Conservation (phyloP, 1,140 invertebrate genomes). For the Polypedilum vanderplanki region DNA sequence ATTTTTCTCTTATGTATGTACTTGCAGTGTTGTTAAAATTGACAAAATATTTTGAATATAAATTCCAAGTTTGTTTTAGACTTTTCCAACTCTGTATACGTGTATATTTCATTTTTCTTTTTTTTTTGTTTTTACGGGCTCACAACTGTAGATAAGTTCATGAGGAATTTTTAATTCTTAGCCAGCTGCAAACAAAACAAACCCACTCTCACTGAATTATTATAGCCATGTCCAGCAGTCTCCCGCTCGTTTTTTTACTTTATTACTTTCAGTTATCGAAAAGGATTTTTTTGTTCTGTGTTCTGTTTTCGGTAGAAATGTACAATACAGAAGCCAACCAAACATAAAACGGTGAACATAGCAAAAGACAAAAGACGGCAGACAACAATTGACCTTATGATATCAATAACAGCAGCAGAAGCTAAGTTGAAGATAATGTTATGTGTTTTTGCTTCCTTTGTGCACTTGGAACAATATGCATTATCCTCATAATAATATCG, state of each 20-base stretch:
- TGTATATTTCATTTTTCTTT: background rate
- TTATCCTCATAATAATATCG: background rate
- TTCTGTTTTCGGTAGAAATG: background rate
- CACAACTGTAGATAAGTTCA: background rate
- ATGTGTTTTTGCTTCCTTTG: background rate
- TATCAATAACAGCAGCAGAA: background rate
- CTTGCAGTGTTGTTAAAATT: no score
- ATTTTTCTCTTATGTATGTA: no score
- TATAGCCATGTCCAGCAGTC: background rate
- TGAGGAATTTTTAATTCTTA: background rate
- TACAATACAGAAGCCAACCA: constrained; percentile 9
- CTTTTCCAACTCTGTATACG: no score
- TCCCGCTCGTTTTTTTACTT: background rate
- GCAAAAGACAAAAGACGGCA: constrained; percentile 10
- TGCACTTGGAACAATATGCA: constrained; percentile 15
- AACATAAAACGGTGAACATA: background rate
- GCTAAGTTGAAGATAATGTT: background rate
- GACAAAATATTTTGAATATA: no score
- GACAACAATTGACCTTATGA: constrained; percentile 24
- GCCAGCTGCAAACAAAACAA: background rate
- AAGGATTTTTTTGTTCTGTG: background rate
- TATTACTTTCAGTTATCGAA: background rate
- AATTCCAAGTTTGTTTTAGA: no score
- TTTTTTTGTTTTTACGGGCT: background rate
- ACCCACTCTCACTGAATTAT: background rate